Evolutionary conservation across 2,797 vertebrate genomes (phyloP).

Genomic region (Intellagama lesueurii): DNA sequence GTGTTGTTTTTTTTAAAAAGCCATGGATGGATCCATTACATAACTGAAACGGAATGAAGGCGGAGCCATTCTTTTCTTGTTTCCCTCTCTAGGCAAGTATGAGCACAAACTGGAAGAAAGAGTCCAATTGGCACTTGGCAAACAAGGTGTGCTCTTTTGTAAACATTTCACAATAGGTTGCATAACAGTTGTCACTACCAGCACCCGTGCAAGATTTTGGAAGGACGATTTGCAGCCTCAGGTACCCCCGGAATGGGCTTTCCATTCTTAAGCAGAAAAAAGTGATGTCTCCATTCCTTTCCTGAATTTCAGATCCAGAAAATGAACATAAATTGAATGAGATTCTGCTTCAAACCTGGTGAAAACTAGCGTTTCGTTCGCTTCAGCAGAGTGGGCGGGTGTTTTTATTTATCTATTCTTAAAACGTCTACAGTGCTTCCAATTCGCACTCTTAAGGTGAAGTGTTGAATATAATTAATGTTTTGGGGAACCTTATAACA

Average conservation of each 20-base stretch:
- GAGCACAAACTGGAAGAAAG: conserved; percentile 4
- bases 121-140: background rate
- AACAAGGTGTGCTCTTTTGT: background rate
- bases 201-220: background rate
- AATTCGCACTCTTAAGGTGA: background rate
- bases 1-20: conserved; percentile 1
- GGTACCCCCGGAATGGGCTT: background rate
- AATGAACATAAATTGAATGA: background rate
- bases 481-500: background rate
- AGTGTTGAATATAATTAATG: background rate
- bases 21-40: background rate
- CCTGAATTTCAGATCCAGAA: background rate
- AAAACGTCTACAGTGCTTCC: background rate
- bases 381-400: no score
- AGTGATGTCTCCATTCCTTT: background rate
- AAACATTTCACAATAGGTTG: background rate
- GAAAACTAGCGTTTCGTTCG: no score
- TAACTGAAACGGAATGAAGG: conserved; percentile 34
- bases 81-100: conserved; percentile 27
- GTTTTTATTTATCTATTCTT: background rate
- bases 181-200: conserved; percentile 1
- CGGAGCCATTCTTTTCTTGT: conserved; percentile 12
- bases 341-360: no score
- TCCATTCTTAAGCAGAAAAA: background rate
- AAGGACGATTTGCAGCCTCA: rapidly evolving